Conservation (phyloP, 2,113 vertebrate genomes). For the Platysteira castanea region DNA sequence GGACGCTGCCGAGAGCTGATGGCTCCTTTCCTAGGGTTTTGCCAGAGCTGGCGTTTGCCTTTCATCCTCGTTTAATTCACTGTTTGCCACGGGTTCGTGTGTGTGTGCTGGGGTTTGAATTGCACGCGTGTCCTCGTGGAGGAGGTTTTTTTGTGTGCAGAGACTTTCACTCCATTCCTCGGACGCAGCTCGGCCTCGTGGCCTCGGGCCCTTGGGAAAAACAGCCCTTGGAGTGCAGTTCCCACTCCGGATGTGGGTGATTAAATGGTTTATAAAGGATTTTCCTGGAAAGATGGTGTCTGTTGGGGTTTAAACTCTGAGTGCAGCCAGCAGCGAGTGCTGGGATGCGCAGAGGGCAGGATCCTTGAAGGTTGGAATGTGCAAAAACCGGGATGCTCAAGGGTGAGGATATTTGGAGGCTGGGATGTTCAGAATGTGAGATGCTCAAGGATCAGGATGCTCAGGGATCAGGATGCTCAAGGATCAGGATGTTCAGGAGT, state of each 20-base stretch:
- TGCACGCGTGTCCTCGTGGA: not conserved
- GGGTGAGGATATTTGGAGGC: not conserved
- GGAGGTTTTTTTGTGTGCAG: not conserved
- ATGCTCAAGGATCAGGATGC: too few relatives aligned
- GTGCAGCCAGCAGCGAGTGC: not conserved
- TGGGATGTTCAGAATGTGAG: too few relatives aligned
- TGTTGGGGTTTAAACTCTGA: not conserved
- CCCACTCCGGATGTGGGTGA: not conserved
- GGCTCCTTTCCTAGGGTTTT: conserved; percentile 39
- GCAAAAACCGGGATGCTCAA: not conserved
- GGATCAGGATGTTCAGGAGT: too few relatives aligned
- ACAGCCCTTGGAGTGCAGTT: not conserved
- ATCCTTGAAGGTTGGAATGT: not conserved
- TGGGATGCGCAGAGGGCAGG: not conserved
- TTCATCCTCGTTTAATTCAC: conserved; percentile 12
- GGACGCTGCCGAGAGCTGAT: not conserved
- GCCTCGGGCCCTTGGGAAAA: not conserved
- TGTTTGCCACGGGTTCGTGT: not conserved
- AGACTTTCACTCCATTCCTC: not conserved
- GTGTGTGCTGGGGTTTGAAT: not conserved
- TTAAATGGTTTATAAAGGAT: not conserved
- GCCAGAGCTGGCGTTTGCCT: not conserved
- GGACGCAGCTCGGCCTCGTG: not conserved
- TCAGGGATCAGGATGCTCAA: too few relatives aligned
- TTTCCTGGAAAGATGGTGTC: not conserved